Base-by-base conservation (phyloP, 2,888 invertebrate species). In the Cenopis cana region DNA sequence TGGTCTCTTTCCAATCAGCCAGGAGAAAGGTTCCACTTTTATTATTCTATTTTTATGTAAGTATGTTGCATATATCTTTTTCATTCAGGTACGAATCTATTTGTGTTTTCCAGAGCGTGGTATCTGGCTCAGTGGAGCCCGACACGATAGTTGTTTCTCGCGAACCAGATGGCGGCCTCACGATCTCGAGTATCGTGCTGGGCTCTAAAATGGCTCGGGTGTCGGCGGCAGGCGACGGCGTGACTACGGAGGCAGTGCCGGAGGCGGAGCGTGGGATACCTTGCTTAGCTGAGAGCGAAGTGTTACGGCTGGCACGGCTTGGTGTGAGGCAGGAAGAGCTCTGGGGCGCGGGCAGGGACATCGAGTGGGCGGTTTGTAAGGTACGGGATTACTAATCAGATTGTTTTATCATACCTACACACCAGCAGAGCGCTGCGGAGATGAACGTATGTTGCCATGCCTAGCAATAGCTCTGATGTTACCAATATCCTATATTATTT, bases 341-440 rank as follows among this genome's bases (percentile, higher is more conserved):
- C 18, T 97, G 96, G 90, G 96, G 96, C 0, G 94, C 94, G 2
- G 94, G 96, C 0, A 93, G 97, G 75, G 97, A 98, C 81, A 95
- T 98, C 68, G 98, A 98, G 87, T 98, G 97, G 96, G 97, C 97
- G 11, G 85, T 96, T 54, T 86, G 84, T 72, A 89, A 95, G 81
- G 95, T 95, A 78, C 82, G 79, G 73, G 46, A 14, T 46, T 24
- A 10, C 1, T 41, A 29, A 29, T 20, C 1, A 29, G n/a, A n/a
- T n/a, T n/a, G n/a, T n/a, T n/a, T n/a, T n/a, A n/a, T n/a, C n/a
- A 24, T 24, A 24, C 24, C 24, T 33, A 33, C 33, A 33, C 5
- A 6, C 8, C 33, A 33, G 33, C 33, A 33, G 33, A 33, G 8
- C 33, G 9, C 33, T 33, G 33, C 9, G 33, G 9, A 33, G 33